Evolutionary conservation across 2,113 vertebrate genomes (phyloP).

Genomic region (Prietella phreatophila): DNA sequence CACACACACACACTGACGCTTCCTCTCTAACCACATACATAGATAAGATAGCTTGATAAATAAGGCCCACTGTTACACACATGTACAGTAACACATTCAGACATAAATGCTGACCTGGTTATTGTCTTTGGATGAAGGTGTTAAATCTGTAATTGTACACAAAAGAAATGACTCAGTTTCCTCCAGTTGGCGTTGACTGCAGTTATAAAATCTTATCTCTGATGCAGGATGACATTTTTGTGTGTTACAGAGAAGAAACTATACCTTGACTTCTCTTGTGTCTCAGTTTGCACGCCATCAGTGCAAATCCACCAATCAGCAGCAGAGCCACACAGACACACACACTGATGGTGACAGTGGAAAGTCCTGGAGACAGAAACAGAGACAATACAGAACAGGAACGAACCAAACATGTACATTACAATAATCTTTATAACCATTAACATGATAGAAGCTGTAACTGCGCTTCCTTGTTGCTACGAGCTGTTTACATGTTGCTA

Average conservation of each 20-base stretch:
- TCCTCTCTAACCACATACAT: too few species aligned
- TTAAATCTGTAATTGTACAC: background rate
- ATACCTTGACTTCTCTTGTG: constrained; percentile 11
- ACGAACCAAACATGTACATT: background rate
- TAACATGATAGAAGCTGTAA: too few species aligned
- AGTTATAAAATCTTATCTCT: background rate
- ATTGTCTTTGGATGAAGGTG: background rate
- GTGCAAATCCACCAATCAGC: constrained; percentile 20
- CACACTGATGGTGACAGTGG: background rate
- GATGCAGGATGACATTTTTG: background rate
- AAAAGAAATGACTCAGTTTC: background rate
- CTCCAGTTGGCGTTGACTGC: background rate
- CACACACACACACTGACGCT: too few species aligned
- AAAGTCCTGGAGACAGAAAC: background rate
- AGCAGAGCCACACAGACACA: constrained; percentile 24
- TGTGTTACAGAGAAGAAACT: background rate
- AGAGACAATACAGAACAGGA: background rate
- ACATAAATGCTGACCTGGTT: background rate
- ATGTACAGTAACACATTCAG: background rate
- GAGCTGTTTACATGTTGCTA: too few species aligned
- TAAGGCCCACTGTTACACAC: background rate
- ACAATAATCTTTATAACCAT: background rate
- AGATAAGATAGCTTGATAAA: background rate
- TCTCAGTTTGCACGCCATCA: constrained; percentile 18
- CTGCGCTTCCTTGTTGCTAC: too few species aligned